A percentile compares a stretch with the other conserved stretches of the same genome.
Conservation (phyloP, 2,113 vertebrate species). For the Cricetomys ansorgei region DNA sequence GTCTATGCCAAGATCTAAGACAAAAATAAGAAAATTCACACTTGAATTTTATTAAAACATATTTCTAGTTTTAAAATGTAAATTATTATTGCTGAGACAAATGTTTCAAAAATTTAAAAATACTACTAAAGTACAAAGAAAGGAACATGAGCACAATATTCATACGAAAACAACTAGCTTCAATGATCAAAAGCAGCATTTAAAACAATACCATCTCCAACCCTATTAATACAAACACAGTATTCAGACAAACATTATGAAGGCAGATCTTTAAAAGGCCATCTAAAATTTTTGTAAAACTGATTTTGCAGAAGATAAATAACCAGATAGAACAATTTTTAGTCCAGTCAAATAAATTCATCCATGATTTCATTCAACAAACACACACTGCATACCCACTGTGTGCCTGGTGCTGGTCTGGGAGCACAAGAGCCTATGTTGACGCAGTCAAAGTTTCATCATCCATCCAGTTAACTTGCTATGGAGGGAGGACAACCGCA, state of each 20-base stretch:
- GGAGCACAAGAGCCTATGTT: background rate
- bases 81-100: conserved; percentile 31
- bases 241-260: background rate
- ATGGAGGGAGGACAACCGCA: background rate
- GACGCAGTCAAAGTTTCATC: background rate
- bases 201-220: background rate
- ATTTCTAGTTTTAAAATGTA: conserved; percentile 45
- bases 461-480: background rate
- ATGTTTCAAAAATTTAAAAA: conserved; percentile 34
- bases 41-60: conserved; percentile 34
- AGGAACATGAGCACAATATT: background rate
- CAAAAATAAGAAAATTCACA: conserved; percentile 5
- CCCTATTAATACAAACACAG: conserved; percentile 9
- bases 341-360: conserved; percentile 52
- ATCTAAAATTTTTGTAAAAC: background rate
- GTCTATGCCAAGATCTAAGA: conserved; percentile 10
- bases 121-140: background rate
- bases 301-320: conserved; percentile 29
- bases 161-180: conserved; percentile 1
- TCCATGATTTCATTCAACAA: conserved; percentile 25
- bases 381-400: background rate
- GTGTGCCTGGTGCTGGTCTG: background rate
- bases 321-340: background rate
- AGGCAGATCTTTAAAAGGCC: background rate
- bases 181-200: background rate